Base-by-base conservation (phyloP, 2,113 vertebrate species). In the Callospermophilus lateralis region DNA sequence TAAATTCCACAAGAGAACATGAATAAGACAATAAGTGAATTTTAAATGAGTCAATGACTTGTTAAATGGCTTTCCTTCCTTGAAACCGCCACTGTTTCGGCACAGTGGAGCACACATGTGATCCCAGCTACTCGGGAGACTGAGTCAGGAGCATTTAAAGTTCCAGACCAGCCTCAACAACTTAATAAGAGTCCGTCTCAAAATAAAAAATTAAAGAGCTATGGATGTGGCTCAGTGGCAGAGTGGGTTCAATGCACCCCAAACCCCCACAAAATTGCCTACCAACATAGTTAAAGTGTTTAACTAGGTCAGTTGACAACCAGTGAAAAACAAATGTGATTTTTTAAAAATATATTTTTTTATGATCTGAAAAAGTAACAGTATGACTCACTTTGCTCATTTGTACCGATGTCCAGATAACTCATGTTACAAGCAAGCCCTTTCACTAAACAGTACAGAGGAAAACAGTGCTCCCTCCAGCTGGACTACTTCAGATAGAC, bases 351-450 rank as follows among this genome's bases (percentile, higher is more conserved):
- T 45, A 45, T 45, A 45, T 45, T 45, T 45, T 42, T 45, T 45
- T 45, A 45, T 9, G 19, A 20, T 51, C 30, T 84, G 20, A 45
- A 78, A 45, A 53, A 24, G 16, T 11, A 63, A 58, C 17, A 51
- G 68, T 6, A 3, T 22, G 20, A 93, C 22, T 79, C 88, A 26
- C 22, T 48, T 26, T 39, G 30, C 67, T 9, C 28, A 77, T 26
- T 10, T 74, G 39, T 78, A 77, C 55, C 19, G 6, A 58, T 20
- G 17, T 58, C 55, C 19, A 85, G 53, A n/a, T 0, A 26, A 74
- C 20, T 45, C 22, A 24, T 1, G 3, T 4, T 19, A 79, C 45
- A 68, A 48, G 37, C 0, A 4, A n/a, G 55, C 1, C n/a, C 74
- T 45, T n/a, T 17, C 72, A 42, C 30, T 8, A n/a, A 63, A 83